Evolutionary conservation across 2,888 invertebrate species (phyloP), one percentile per base, ranked within the genome.

Genomic region (Nemoura dubitans): DNA sequence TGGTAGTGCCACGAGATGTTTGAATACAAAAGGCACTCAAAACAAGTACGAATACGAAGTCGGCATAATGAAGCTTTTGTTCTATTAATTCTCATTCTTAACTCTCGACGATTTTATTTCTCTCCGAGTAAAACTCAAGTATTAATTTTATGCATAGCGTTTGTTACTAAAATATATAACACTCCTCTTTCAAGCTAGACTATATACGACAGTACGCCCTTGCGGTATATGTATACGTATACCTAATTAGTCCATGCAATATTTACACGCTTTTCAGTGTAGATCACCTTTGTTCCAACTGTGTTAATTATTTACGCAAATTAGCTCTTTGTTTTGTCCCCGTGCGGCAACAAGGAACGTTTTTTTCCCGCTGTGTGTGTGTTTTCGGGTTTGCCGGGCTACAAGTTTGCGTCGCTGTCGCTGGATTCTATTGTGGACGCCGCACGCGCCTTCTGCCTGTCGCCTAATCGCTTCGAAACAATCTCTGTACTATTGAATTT

Each of bases 241-340:
- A 2, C 59, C 59, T 59, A 59, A 59, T 59, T 59, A 59, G 59
- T 7, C 59, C 59, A 21, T 59, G 59, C 59, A 59, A 59, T 59
- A 59, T 59, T 59, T 59, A 59, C 59, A 59, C 2, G 59, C 59
- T 59, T 59, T 59, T 59, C 59, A 59, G 59, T 59, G 59, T 59
- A 59, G 14, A 59, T 59, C 59, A 59, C 59, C 59, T 59, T 59
- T 59, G 59, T 59, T 59, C 59, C 21, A 59, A 59, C 59, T 14
- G 21, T 59, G 59, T 59, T 59, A 59, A 59, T 59, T 59, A 59
- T 59, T 59, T 59, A 59, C 10, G 59, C 21, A 59, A 59, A 59
- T 59, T 59, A 59, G 59, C 59, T 59, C 59, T 59, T 59, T 59
- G 59, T 59, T 14, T 21, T 14, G 59, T 21, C 2, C 14, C 59